Percentiles rank a stretch among this genome's conserved stretches.
Evolutionary conservation across 53 echinoderm and acorn worm genomes (phyloP).

Genomic region (Hippasteria phrygiana): DNA sequence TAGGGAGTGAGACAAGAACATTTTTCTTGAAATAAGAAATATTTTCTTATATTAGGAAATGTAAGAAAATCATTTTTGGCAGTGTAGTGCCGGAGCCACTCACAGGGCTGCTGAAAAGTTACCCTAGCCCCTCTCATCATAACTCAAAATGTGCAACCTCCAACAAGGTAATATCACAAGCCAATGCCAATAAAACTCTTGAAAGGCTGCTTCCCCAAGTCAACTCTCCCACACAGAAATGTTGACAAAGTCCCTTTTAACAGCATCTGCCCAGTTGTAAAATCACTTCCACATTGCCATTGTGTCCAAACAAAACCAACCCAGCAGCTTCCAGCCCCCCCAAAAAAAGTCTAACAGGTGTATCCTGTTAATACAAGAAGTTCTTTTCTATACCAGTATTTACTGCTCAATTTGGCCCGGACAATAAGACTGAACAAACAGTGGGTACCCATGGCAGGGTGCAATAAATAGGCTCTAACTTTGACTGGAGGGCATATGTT

Average conservation of each 20-base stretch:
- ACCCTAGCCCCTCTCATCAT: too few relatives aligned
- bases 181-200: background rate
- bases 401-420: background rate
- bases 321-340: too few relatives aligned
- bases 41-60: too few relatives aligned
- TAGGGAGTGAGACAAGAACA: too few relatives aligned
- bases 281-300: background rate
- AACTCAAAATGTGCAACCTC: too few relatives aligned
- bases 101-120: too few relatives aligned
- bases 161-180: too few relatives aligned
- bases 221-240: slow-evolving; percentile 17
- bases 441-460: background rate
- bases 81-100: too few relatives aligned
- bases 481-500: background rate
- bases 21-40: too few relatives aligned
- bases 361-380: background rate
- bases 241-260: background rate
- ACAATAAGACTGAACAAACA: slow-evolving; percentile 9
- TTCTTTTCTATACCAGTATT: background rate
- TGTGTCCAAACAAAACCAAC: background rate
- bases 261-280: background rate
- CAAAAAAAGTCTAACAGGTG: too few relatives aligned
- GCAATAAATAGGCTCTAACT: background rate
- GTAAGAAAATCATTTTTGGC: too few relatives aligned
- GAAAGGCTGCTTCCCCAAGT: background rate